These are phyloP conservation scores for Epinephelus moara DNA, from an alignment of 2,113 vertebrate genomes.

Conservation along the genomic window DNA sequence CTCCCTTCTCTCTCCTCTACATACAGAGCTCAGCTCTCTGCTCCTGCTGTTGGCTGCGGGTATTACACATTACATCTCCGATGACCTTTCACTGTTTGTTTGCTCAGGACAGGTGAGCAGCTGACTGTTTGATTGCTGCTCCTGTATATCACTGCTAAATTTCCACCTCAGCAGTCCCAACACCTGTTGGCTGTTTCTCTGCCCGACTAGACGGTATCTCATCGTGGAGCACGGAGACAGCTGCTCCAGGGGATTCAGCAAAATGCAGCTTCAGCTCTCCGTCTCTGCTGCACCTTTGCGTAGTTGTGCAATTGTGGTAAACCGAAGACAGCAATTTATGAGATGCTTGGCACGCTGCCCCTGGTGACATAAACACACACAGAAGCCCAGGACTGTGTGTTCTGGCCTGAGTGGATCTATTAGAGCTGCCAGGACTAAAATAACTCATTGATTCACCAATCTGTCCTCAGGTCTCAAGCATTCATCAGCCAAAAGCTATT, in stretches of 20 bases:
- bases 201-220: constrained; percentile 49
- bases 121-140: constrained; percentile 36
- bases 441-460: constrained; percentile 65
- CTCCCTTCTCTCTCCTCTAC: neutral
- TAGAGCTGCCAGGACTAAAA: constrained; percentile 60
- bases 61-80: neutral
- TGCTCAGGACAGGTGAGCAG: constrained; percentile 36
- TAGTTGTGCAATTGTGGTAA: constrained; percentile 44
- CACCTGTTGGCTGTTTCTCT: constrained; percentile 59
- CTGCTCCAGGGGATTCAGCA: constrained; percentile 30
- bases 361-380: constrained; percentile 26
- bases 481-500: constrained; percentile 48
- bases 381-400: constrained; percentile 47
- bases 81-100: constrained; percentile 38
- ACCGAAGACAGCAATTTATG: constrained; percentile 43
- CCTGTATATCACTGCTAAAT: constrained; percentile 24
- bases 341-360: constrained; percentile 52
- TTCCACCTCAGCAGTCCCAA: constrained; percentile 47
- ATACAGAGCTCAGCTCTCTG: neutral
- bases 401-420: constrained; percentile 16
- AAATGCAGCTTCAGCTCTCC: constrained; percentile 35
- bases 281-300: constrained; percentile 48
- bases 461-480: constrained; percentile 23
- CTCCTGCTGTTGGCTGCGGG: constrained; percentile 6
- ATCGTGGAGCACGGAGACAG: constrained; percentile 26